Evolutionary conservation across 2,797 vertebrate genomes (phyloP).

Genomic region (Sebastiscus albofasciatus): DNA sequence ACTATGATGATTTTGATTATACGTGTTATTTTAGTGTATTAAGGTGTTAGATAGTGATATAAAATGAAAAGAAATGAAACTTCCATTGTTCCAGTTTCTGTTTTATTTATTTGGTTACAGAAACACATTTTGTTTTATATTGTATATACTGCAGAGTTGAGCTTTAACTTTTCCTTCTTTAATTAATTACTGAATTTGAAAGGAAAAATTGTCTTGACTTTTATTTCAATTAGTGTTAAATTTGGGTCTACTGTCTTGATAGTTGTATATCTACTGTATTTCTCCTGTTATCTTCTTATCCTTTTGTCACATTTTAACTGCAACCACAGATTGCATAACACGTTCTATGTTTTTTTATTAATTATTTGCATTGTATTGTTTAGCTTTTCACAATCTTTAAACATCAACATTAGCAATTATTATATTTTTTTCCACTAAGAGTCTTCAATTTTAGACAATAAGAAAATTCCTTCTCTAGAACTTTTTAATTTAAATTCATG

Average conservation of each 20-base stretch:
- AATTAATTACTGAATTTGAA: background rate
- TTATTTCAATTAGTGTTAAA: background rate
- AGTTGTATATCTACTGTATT: background rate
- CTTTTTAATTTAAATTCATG: background rate
- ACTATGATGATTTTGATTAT: background rate
- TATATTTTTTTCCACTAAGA: background rate
- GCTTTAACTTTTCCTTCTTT: background rate
- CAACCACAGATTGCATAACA: background rate
- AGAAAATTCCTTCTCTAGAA: background rate
- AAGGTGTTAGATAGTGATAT: background rate
- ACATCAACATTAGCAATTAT: too few relatives aligned
- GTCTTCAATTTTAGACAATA: background rate
- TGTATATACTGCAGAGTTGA: background rate
- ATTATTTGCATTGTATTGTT: background rate
- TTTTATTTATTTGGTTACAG: background rate
- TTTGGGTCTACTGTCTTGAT: background rate
- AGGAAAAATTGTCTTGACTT: background rate
- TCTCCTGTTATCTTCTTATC: background rate
- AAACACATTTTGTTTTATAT: background rate
- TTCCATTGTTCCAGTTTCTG: background rate
- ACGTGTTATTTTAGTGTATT: background rate
- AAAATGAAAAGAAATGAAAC: background rate
- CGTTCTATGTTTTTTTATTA: background rate
- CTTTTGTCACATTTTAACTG: background rate
- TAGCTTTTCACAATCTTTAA: too few relatives aligned